Evolutionary conservation across 2,888 invertebrate species (phyloP), one percentile per base, ranked within the genome.

Genomic region (Xestia rhomboidea): DNA sequence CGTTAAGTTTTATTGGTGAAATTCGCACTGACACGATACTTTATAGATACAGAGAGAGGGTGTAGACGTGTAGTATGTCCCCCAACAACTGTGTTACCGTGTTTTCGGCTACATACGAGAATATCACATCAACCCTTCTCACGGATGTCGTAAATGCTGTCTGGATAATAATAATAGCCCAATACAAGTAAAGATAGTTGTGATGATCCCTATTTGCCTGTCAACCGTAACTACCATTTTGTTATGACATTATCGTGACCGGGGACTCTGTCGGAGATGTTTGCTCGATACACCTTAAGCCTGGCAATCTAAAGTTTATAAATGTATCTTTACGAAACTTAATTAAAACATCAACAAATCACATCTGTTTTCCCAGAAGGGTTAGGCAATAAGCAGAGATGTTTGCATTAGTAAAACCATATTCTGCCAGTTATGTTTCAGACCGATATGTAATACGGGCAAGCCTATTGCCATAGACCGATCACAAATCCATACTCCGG

Each of bases 81-180:
- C 13, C 11, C 34, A 30, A 57, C n/a, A 73, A 49, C 41, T 24
- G 49, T 73, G 27, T 72, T 41, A 71, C 77, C 38, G 13, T 49
- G 64, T 77, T 63, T 64, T 77, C 73, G 49, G 41, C 11, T 44
- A 67, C 49, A 78, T 78, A 49, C 15, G 57, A 41, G 64, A 78
- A 62, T 66, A 67, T 76, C 60, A 62, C 46, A 76, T 70, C 70
- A 81, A 81, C 80, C 80, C 80, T 81, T 81, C 67, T 81, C 80
- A 80, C 60, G 76, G 76, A 76, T 70, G 76, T 81, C 76, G 80
- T 81, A 81, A 76, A 67, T 62, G 60, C 51, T 80, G 70, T 80
- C 60, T 46, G 49, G 62, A 60, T 80, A 80, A 70, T 80, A 80
- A 76, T 76, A 76, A 79, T 38, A 79, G 34, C n/a, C 70, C 76